Evolutionary conservation across 2,888 invertebrate genomes (phyloP).

Genomic region (Leptura quadrifasciata): DNA sequence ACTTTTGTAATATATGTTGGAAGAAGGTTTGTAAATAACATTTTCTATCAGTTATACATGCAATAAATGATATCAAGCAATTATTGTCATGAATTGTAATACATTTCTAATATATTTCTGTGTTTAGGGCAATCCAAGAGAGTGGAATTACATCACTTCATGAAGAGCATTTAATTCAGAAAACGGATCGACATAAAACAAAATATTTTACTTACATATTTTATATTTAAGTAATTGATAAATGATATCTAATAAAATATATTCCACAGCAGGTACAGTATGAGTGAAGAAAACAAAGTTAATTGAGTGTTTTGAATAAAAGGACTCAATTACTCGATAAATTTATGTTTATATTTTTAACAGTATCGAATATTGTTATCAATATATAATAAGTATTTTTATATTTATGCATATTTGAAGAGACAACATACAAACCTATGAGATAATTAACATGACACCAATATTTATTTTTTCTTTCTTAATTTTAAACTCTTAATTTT

Average conservation of each 20-base stretch:
- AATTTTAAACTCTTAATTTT: not conserved
- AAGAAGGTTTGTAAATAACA: constrained; percentile 29
- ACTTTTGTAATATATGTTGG: constrained; percentile 12
- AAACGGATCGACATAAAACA: constrained; percentile 12
- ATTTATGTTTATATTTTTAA: not conserved
- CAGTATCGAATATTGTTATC: not conserved
- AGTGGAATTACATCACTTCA: not conserved
- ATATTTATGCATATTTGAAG: not conserved
- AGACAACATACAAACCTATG: not conserved
- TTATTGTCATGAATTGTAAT: not conserved
- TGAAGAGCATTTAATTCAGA: constrained; percentile 2
- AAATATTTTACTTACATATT: constrained; percentile 36
- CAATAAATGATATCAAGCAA: not conserved
- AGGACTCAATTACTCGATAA: constrained; percentile 14
- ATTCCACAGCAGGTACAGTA: constrained; percentile 49
- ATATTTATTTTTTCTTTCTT: not conserved
- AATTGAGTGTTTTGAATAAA: constrained; percentile 28
- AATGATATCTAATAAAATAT: constrained; percentile 25
- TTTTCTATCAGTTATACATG: constrained; percentile 12
- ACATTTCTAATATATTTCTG: constrained; percentile 19
- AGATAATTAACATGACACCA: not conserved
- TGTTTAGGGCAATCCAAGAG: constrained; percentile 32
- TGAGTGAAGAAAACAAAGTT: constrained; percentile 35
- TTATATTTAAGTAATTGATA: constrained; percentile 41
- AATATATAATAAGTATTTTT: not conserved